Base-by-base conservation (phyloP, 2,113 vertebrate genomes). In the Heloderma charlesbogerti region DNA sequence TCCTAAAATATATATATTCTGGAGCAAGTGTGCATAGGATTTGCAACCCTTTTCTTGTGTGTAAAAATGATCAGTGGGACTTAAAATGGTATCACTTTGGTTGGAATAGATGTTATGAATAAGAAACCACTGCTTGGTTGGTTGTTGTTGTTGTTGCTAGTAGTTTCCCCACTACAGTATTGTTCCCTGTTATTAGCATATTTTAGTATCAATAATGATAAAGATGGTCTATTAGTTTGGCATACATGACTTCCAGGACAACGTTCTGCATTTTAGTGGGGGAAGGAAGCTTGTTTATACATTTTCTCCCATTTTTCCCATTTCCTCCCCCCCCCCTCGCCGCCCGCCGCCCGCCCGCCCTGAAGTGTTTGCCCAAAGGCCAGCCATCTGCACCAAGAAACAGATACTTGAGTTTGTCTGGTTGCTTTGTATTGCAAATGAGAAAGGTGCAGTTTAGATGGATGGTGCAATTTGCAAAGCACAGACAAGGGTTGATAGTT, bases 371-470 rank as follows among this genome's bases (percentile, higher is more conserved):
- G 31, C 48, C n/a, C 31, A 18, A 60, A 57, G 79, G 88, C 34
- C 12, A 40, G 66, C 9, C 27, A 82, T 57, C 15, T 29, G 66
- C 13, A 18, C 43, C 10, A 31, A 67, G 79, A 89, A n/a, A 89
- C n/a, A 51, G 78, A 34, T 54, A 8, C 54, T 89, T 57, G 66
- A 43, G 66, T 72, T 71, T 57, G 66, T 45, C 57, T 37, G 7
- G 1, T 79, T 22, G 9, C 43, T 54, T 86, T 90, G 89, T 79
- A 5, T 90, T 90, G 89, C 81, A 90, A 90, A 86, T 90, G 57
- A 43, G 8, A 12, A 48, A 29, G 12, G 13, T 22, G 29, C 27
- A 48, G 31, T 69, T 51, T 80, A 34, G 54, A 45, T 63, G 45
- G 54, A 31, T 63, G 74, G 74, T 78, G 77, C 37, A n/a, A 69